Conservation (phyloP, 2,888 invertebrate genomes). For the Lepidonotus clava region DNA sequence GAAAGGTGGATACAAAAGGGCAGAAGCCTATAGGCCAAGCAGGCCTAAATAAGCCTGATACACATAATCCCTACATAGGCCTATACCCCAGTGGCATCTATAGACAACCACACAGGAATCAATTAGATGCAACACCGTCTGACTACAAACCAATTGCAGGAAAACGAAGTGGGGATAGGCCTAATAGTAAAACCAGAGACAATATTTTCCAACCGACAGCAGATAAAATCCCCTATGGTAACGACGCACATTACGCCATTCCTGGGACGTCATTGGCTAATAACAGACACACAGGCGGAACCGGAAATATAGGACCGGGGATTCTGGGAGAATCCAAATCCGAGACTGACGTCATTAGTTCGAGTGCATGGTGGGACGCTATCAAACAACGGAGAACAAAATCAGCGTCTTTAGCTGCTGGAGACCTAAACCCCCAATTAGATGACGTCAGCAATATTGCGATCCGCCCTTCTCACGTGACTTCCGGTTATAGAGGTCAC, state of each 20-base stretch:
- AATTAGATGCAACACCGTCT: not conserved
- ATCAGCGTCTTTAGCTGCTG: not conserved
- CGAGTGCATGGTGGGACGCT: constrained; percentile 26
- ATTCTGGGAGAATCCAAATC: not conserved
- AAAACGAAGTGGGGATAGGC: no score
- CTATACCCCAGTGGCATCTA: no score
- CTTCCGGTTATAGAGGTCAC: no score
- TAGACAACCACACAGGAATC: not conserved
- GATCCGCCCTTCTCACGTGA: not conserved
- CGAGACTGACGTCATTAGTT: not conserved
- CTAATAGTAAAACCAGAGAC: no score
- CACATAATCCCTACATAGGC: no score
- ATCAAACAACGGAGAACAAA: not conserved
- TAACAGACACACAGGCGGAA: not conserved
- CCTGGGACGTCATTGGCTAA: not conserved
- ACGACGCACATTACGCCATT: constrained; percentile 31
- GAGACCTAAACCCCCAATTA: not conserved
- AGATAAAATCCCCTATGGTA: not conserved
- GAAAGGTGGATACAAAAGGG: not conserved
- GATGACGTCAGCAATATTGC: constrained; percentile 13
- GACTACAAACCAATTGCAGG: not conserved
- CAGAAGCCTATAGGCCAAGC: no score
- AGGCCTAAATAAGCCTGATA: no score
- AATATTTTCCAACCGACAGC: no score
- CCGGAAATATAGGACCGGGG: not conserved